These are phyloP conservation scores for Corvus cornix DNA, from an alignment of 2,113 vertebrate genomes.

Conservation along the genomic window DNA sequence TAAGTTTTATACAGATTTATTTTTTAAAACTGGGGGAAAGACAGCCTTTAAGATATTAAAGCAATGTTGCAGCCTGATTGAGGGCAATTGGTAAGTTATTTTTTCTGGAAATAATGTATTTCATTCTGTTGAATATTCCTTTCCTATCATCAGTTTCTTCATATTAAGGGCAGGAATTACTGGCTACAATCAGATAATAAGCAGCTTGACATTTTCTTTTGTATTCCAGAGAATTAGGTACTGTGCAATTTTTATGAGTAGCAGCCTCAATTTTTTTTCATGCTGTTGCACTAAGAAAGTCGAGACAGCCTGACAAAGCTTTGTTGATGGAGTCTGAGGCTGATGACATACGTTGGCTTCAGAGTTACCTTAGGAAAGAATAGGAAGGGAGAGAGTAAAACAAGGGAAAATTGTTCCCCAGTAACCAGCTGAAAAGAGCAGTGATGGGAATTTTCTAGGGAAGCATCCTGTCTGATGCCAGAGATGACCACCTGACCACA, in stretches of 20 bases:
- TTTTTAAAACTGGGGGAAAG: background rate
- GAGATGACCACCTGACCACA: rapidly evolving
- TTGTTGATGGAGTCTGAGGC: background rate
- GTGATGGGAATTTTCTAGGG: background rate
- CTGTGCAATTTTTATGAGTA: background rate
- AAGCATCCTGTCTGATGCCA: background rate
- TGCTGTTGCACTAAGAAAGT: background rate
- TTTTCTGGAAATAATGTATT: background rate
- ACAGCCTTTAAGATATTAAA: background rate
- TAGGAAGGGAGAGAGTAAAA: background rate
- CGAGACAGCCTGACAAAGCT: background rate
- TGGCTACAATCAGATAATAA: background rate
- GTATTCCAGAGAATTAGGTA: background rate
- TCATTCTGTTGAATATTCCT: background rate
- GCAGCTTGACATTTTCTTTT: background rate
- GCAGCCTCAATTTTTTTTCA: background rate
- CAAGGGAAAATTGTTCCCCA: background rate
- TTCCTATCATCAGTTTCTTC: background rate
- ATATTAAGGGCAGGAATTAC: background rate
- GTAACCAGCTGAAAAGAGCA: background rate
- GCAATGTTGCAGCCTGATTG: background rate
- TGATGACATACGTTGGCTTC: background rate
- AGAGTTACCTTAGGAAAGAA: background rate
- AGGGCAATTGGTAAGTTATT: background rate
- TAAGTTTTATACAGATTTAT: background rate